Conservation (phyloP, 2,888 invertebrate genomes). For the Acrobasis consociella region DNA sequence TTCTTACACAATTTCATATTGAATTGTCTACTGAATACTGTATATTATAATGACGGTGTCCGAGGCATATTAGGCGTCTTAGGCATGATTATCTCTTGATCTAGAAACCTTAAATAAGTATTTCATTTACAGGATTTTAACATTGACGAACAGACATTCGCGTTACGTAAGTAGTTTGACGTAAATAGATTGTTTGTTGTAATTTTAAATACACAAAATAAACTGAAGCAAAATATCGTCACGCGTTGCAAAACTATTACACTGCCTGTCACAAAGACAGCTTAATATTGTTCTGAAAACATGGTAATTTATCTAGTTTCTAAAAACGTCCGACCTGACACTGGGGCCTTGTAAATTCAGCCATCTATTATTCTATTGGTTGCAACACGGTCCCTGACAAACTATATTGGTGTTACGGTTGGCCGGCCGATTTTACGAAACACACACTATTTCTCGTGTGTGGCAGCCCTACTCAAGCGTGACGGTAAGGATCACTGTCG, state of each 20-base stretch:
- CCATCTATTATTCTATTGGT: conserved; percentile 43
- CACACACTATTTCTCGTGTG: conserved; percentile 48
- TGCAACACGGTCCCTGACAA: conserved; percentile 44
- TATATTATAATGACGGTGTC: too few species aligned
- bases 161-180: too few species aligned
- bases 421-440: conserved; percentile 61
- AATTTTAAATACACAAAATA: not conserved
- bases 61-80: too few species aligned
- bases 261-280: not conserved
- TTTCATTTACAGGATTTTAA: too few species aligned
- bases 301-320: conserved; percentile 27
- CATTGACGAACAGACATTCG: too few species aligned
- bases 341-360: conserved; percentile 60
- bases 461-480: conserved; percentile 43
- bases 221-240: not conserved
- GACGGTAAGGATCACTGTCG: conserved; percentile 30
- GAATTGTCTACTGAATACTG: not conserved
- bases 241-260: conserved; percentile 3
- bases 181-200: too few species aligned
- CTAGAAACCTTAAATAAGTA: too few species aligned
- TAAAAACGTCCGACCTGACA: conserved; percentile 40
- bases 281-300: conserved; percentile 19
- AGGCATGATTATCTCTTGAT: too few species aligned
- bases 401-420: conserved; percentile 50
- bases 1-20: conserved; percentile 17